Evolutionary conservation across 2,888 invertebrate genomes (phyloP).

Genomic region (Drosophila meridionalis): DNA sequence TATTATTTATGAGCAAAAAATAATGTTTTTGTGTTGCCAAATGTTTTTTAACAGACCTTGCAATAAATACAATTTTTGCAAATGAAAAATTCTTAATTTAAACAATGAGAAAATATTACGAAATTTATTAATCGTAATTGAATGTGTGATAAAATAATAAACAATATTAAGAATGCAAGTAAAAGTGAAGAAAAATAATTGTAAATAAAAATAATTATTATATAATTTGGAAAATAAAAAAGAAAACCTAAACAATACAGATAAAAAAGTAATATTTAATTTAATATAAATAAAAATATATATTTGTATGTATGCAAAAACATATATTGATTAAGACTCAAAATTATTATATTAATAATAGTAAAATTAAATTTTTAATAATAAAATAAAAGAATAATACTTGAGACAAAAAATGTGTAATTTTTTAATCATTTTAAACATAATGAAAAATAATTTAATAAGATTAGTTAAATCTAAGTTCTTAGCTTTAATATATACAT

Average conservation of each 20-base stretch:
- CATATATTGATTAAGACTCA: too few relatives aligned
- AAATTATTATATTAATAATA: too few relatives aligned
- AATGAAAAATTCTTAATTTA: constrained; percentile 13
- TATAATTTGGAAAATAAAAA: neutral
- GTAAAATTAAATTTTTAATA: neutral
- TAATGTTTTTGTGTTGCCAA: constrained; percentile 60
- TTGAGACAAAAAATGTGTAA: too few relatives aligned
- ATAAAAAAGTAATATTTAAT: neutral
- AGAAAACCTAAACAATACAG: neutral
- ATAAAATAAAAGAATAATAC: neutral
- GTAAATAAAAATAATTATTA: neutral
- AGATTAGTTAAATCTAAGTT: too few relatives aligned
- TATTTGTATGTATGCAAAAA: too few relatives aligned
- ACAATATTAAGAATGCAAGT: neutral
- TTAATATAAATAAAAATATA: too few relatives aligned
- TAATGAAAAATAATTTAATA: too few relatives aligned
- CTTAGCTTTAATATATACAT: too few relatives aligned
- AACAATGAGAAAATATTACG: constrained; percentile 4
- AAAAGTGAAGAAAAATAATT: neutral
- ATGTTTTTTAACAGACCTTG: constrained; percentile 53
- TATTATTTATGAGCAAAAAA: constrained; percentile 36
- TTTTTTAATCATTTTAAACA: too few relatives aligned
- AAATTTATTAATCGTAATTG: neutral
- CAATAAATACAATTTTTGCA: constrained; percentile 51
- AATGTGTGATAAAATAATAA: neutral